Conservation (phyloP, 2,113 vertebrate species). For the Phoxinus phoxinus region DNA sequence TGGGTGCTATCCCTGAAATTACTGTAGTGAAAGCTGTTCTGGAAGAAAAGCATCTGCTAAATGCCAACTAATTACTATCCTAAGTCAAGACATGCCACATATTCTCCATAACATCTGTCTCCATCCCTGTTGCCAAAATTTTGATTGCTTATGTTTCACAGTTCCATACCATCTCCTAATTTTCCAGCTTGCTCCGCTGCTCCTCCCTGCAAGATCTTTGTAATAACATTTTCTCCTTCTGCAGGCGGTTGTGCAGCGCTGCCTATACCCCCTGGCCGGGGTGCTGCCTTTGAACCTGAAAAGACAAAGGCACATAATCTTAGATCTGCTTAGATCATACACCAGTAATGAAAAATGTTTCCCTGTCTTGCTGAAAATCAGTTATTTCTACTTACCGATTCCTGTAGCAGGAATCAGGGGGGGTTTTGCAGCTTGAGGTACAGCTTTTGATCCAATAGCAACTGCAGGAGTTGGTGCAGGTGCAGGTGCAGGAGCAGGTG, state of each 20-base stretch:
- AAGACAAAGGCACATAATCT: neutral
- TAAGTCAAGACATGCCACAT: conserved; percentile 22
- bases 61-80: conserved; percentile 2
- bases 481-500: conserved; percentile 39
- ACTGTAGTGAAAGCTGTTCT: neutral
- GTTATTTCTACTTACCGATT: conserved; percentile 79
- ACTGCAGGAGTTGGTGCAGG: conserved; percentile 71
- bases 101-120: conserved; percentile 19
- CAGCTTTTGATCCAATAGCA: conserved; percentile 76
- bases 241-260: conserved; percentile 76
- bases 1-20: neutral
- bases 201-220: conserved; percentile 93
- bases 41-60: conserved; percentile 23
- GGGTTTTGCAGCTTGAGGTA: conserved; percentile 81
- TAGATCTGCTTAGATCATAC: neutral
- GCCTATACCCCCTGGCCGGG: conserved; percentile 77
- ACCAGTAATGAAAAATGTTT: neutral
- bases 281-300: conserved; percentile 82
- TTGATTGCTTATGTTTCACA: conserved; percentile 9
- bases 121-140: neutral
- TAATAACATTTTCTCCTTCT: conserved; percentile 91
- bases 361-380: neutral
- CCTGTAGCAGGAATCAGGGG: conserved; percentile 80
- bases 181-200: conserved; percentile 98
- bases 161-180: conserved; percentile 89